phyloP scores from a whole-genome alignment of 2,888 invertebrate genomes.

The Rotaria sp. region DNA sequence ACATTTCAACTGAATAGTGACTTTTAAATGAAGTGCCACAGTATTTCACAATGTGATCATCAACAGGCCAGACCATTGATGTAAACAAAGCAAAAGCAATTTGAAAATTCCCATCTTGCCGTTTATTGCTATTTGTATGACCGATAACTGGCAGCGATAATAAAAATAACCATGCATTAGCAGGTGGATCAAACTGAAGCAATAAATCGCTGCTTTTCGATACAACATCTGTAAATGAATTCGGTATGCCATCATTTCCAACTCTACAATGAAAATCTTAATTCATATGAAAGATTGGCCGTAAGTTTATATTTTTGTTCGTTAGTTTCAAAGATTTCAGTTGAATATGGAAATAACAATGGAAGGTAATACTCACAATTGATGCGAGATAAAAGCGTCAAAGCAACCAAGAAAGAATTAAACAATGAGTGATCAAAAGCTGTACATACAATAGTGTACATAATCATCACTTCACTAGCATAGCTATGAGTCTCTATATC shows the following conservation, averaged over 20 bases:
- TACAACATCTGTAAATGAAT: not conserved
- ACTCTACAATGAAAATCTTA: not conserved
- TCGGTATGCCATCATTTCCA: not conserved
- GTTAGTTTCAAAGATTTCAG: too few relatives aligned
- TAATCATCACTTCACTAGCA: too few relatives aligned
- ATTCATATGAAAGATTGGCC: too few relatives aligned
- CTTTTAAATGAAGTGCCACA: not conserved
- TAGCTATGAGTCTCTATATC: too few relatives aligned
- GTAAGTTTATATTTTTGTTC: too few relatives aligned
- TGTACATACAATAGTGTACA: too few relatives aligned
- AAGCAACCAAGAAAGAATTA: too few relatives aligned
- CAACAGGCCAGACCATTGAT: not conserved
- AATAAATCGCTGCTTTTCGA: not conserved
- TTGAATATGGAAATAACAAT: too few relatives aligned
- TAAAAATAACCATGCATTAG: not conserved
- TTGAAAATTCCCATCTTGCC: not conserved
- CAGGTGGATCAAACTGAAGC: not conserved
- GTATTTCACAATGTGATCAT: fast-evolving
- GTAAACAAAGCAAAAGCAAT: not conserved
- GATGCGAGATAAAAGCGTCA: too few relatives aligned
- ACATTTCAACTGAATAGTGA: not conserved
- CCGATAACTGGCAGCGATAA: not conserved
- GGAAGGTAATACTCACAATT: too few relatives aligned
- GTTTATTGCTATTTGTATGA: not conserved
- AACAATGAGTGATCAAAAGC: too few relatives aligned